phyloP scores from a whole-genome alignment of 2,797 vertebrate species.

The Rallus crepitans region DNA sequence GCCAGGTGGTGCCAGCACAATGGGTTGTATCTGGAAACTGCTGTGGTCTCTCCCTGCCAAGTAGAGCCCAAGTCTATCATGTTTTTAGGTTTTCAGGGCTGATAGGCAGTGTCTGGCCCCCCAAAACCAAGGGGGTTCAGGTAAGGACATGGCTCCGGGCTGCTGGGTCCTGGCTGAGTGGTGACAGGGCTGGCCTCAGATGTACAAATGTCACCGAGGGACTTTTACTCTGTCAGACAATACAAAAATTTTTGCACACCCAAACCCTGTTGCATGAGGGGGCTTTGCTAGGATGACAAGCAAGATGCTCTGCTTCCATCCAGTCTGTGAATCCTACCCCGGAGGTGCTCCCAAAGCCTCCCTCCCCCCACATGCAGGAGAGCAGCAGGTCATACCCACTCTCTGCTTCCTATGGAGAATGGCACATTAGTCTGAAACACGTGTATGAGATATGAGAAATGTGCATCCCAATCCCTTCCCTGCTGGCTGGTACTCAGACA shows the following conservation, averaged over 20 bases:
- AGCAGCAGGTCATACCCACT: not conserved
- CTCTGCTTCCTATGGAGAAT: not conserved
- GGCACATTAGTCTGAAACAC: not conserved
- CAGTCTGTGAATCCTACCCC: not conserved
- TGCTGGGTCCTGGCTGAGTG: not conserved
- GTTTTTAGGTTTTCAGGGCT: not conserved
- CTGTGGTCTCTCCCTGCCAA: not conserved
- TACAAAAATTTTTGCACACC: not conserved
- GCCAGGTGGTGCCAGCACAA: not conserved
- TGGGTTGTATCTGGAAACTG: not conserved
- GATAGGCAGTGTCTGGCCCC: not conserved
- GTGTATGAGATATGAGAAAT: not conserved
- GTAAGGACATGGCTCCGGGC: not conserved
- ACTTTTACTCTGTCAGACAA: not conserved
- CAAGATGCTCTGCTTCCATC: not conserved
- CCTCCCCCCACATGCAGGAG: not conserved
- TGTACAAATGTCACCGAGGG: accelerated
- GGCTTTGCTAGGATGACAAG: not conserved
- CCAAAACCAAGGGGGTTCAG: accelerated
- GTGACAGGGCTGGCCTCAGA: not conserved
- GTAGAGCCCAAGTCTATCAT: not conserved
- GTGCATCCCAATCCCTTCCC: not conserved
- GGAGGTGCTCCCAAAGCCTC: accelerated
- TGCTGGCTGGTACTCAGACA: not conserved
- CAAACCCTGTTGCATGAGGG: accelerated